phyloP scores from a whole-genome alignment of 1,140 invertebrate species.

The Ceratosolen solmsi region DNA sequence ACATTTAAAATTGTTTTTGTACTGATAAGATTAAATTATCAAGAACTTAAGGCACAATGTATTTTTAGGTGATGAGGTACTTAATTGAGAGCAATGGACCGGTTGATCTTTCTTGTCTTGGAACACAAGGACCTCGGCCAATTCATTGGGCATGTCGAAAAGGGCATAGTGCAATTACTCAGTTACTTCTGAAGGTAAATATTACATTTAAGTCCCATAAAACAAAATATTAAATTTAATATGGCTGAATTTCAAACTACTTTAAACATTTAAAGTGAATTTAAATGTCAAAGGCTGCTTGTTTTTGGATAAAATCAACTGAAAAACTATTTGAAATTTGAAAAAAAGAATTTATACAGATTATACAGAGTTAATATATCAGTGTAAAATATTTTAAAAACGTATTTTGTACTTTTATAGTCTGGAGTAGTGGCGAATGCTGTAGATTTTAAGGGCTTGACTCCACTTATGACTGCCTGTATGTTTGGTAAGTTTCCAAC shows the following conservation, averaged over 20 bases:
- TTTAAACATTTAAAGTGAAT: no score
- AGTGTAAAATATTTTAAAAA: no score
- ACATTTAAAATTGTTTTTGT: no score
- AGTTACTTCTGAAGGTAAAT: conserved; percentile 82
- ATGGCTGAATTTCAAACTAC: no score
- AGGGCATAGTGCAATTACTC: conserved; percentile 89
- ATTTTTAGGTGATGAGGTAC: conserved; percentile 81
- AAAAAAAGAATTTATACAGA: no score
- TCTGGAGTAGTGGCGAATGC: conserved; percentile 91
- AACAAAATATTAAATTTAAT: neutral
- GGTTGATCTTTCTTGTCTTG: conserved; percentile 88
- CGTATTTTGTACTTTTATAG: conserved; percentile 62
- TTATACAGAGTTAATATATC: no score
- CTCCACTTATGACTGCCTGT: conserved; percentile 91
- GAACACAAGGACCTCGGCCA: conserved; percentile 89
- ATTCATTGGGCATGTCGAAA: conserved; percentile 93
- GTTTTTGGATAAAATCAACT: no score
- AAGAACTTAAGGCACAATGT: no score
- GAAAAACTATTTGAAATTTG: no score
- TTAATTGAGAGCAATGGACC: conserved; percentile 87
- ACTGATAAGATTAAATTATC: neutral
- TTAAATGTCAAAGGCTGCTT: no score
- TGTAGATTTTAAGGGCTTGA: conserved; percentile 91
- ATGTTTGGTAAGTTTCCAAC: conserved; percentile 94
- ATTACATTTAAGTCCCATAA: neutral